These are phyloP conservation scores for Acrossocheilus wenchowensis DNA, from an alignment of 2,797 vertebrate genomes.

Conservation along the genomic window DNA sequence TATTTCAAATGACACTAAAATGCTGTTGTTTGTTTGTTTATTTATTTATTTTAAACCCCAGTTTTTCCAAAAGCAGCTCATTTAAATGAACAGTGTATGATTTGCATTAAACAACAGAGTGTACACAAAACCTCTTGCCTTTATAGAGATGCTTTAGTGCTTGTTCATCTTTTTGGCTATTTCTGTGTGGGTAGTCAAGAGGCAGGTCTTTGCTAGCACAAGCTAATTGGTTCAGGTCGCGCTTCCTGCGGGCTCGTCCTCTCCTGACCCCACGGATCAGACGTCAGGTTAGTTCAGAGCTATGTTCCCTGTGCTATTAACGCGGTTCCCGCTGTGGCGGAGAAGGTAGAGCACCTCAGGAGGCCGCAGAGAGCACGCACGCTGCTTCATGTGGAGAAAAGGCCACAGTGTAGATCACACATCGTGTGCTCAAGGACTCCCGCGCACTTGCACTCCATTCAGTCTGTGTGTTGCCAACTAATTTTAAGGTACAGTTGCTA, in stretches of 20 bases:
- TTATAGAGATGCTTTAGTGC: too few relatives aligned
- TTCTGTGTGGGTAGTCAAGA: background rate
- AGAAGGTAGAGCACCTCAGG: background rate
- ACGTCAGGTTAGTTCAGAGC: background rate
- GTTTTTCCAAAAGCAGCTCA: background rate
- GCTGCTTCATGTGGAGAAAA: background rate
- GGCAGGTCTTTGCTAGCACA: background rate
- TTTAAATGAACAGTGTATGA: background rate
- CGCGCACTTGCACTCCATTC: background rate
- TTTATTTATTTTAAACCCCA: background rate
- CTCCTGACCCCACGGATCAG: background rate
- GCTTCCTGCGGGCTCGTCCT: background rate
- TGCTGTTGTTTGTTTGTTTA: background rate
- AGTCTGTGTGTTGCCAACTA: background rate
- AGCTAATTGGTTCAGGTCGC: background rate
- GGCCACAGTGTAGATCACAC: background rate
- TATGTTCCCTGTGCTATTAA: background rate
- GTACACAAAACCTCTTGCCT: background rate
- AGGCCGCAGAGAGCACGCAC: background rate
- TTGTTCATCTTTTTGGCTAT: background rate
- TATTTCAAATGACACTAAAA: background rate
- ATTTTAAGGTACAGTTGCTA: background rate
- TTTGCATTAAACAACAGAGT: too few relatives aligned
- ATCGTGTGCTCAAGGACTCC: background rate
- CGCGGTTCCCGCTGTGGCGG: background rate